Conservation (phyloP, 2,888 invertebrate genomes). For the Acanthoscelides obtectus region DNA sequence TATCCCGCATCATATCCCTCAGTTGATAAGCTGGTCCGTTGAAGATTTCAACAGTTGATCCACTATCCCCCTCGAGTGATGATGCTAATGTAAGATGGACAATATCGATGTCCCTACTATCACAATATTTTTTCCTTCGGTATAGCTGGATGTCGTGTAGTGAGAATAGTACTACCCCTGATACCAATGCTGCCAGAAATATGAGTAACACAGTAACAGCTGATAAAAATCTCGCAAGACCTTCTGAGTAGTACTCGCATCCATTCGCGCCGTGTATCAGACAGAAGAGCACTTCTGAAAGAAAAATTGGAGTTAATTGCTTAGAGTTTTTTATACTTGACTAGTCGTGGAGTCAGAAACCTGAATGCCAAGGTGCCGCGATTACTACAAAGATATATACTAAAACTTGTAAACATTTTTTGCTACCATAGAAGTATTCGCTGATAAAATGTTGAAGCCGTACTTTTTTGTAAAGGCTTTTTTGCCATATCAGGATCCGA, state of each 20-base stretch:
- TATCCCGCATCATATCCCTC: no score
- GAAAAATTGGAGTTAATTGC: neutral
- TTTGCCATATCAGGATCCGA: no score
- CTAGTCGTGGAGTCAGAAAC: neutral
- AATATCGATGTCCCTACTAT: slow-evolving; percentile 5
- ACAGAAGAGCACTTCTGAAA: slow-evolving; percentile 27
- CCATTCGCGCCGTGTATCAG: slow-evolving; percentile 20
- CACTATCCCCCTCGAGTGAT: neutral
- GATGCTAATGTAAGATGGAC: neutral
- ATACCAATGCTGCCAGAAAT: slow-evolving; percentile 26
- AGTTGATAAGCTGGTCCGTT: no score
- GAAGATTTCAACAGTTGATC: neutral
- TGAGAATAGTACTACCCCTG: slow-evolving; percentile 24
- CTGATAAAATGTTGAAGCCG: no score
- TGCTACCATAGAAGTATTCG: slow-evolving; percentile 2
- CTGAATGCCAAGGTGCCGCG: no score
- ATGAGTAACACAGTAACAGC: slow-evolving; percentile 31
- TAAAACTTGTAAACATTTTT: no score
- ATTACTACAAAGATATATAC: no score
- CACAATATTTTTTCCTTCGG: slow-evolving; percentile 10
- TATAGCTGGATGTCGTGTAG: slow-evolving; percentile 26
- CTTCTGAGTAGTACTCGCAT: slow-evolving; percentile 34
- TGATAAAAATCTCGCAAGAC: slow-evolving; percentile 32
- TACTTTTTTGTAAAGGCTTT: no score
- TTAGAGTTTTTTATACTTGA: neutral